Evolutionary conservation across 2,888 invertebrate species (phyloP).

Genomic region (Agonopterix arenella): DNA sequence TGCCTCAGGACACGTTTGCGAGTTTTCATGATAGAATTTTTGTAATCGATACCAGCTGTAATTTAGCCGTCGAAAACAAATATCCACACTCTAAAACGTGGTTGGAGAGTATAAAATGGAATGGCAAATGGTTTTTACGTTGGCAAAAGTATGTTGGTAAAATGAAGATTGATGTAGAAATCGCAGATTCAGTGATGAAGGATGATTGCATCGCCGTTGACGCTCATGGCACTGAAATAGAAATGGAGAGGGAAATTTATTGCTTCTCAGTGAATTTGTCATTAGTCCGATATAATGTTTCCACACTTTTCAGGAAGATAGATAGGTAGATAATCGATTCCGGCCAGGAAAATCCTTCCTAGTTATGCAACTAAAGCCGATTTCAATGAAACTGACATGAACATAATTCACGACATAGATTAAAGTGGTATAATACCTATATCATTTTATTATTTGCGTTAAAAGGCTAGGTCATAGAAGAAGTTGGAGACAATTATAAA

Average conservation of each 20-base stretch:
- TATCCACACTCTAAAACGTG: constrained; percentile 17
- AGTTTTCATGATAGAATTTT: constrained; percentile 58
- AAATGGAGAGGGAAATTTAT: constrained; percentile 27
- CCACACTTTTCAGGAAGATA: too few species aligned
- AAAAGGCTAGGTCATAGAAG: too few species aligned
- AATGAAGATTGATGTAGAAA: constrained; percentile 52
- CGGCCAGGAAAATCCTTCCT: too few species aligned
- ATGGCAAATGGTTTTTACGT: constrained; percentile 4
- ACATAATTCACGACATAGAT: too few species aligned
- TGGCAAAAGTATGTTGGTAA: constrained; percentile 18
- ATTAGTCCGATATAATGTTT: background rate
- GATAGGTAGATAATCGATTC: too few species aligned
- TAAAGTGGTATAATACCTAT: too few species aligned
- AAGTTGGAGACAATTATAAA: too few species aligned
- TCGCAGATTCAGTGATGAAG: constrained; percentile 51
- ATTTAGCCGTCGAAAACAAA: background rate
- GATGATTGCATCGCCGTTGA: constrained; percentile 52
- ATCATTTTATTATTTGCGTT: too few species aligned
- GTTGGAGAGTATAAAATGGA: too few species aligned
- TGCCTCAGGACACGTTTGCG: constrained; percentile 46
- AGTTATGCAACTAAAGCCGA: too few species aligned
- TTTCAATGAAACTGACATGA: too few species aligned
- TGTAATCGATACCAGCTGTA: constrained; percentile 25
- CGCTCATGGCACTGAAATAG: constrained; percentile 56
- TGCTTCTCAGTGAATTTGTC: background rate